A percentile compares a stretch with the other conserved stretches of the same genome.
Conservation (phyloP, 2,888 invertebrate species). For the Cryptus armator region DNA sequence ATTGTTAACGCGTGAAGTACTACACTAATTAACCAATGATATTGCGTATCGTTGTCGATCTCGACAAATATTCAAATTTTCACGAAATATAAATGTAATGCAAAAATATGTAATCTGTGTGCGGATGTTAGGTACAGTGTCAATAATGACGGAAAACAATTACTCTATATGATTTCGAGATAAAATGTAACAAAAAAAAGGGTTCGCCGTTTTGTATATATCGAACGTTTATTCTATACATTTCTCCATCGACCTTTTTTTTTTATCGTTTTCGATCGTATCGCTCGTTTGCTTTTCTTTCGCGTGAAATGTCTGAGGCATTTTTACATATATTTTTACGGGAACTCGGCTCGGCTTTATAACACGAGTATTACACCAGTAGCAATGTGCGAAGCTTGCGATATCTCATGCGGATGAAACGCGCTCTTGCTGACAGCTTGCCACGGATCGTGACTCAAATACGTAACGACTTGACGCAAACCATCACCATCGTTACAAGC, state of each 20-base stretch:
- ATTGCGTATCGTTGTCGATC: too few species aligned
- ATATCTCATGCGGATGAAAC: conserved; percentile 31
- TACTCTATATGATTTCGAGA: too few species aligned
- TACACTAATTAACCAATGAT: too few species aligned
- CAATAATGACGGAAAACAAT: too few species aligned
- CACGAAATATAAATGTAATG: too few species aligned
- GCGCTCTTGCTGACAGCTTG: conserved; percentile 22
- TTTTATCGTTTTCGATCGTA: background rate
- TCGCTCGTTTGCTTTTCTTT: background rate
- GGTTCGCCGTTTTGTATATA: too few species aligned
- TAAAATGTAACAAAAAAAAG: too few species aligned
- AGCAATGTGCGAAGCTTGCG: conserved; percentile 11
- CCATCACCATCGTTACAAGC: background rate
- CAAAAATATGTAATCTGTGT: too few species aligned
- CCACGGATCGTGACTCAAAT: conserved; percentile 43
- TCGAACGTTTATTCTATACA: too few species aligned
- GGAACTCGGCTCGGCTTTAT: background rate
- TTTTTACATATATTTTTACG: conserved; percentile 7
- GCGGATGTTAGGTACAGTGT: too few species aligned
- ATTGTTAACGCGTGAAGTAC: too few species aligned
- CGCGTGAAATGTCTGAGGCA: background rate
- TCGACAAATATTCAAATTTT: too few species aligned
- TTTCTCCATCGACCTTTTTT: background rate
- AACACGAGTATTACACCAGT: conserved; percentile 1
- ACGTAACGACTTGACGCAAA: conserved; percentile 26